These are phyloP conservation scores for Boleophthalmus pectinirostris DNA, from an alignment of 2,113 vertebrate species.

Conservation along the genomic window DNA sequence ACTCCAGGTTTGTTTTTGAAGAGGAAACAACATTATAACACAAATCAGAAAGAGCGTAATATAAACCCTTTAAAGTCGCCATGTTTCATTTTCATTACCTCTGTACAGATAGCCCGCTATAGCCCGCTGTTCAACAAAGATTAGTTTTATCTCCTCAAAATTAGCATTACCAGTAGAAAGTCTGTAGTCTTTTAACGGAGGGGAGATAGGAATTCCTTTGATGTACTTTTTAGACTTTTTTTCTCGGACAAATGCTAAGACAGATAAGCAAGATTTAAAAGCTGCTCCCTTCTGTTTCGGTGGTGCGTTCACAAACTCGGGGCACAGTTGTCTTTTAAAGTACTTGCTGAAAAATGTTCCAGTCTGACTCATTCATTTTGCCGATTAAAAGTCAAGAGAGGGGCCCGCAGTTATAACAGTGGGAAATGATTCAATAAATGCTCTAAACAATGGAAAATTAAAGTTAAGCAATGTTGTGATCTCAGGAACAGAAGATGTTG, in stretches of 20 bases:
- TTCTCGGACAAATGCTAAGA: background rate
- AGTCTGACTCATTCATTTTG: slow-evolving; percentile 1
- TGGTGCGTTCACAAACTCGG: background rate
- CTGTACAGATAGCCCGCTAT: background rate
- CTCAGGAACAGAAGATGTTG: background rate
- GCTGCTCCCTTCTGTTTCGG: background rate
- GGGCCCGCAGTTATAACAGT: background rate
- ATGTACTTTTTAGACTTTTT: background rate
- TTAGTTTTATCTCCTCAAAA: background rate
- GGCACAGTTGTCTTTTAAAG: background rate
- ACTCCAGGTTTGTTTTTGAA: no score
- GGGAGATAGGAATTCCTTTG: background rate
- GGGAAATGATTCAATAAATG: background rate
- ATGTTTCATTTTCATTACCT: background rate
- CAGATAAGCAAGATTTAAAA: background rate
- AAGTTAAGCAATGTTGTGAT: background rate
- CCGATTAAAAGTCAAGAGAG: slow-evolving; percentile 1
- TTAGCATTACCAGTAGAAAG: background rate
- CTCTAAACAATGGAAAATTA: background rate
- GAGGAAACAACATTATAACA: no score
- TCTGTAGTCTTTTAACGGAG: background rate
- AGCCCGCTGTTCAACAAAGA: background rate
- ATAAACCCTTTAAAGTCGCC: no score
- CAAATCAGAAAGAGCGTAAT: no score
- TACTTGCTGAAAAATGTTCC: background rate